phyloP scores from a whole-genome alignment of 2,888 invertebrate genomes.

The Thecocarcelia acutangulata region DNA sequence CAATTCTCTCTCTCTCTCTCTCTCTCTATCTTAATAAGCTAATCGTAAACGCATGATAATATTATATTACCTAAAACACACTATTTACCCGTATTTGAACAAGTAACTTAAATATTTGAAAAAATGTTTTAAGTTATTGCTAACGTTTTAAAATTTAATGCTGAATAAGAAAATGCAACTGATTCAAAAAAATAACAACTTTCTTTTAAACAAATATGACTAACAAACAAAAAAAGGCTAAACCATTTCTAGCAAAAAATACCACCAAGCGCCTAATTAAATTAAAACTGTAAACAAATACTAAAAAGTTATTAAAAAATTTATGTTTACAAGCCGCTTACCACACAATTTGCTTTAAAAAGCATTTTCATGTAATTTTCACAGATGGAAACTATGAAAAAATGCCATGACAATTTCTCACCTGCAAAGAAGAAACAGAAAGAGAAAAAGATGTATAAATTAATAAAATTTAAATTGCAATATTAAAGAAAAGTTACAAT shows the following conservation, averaged over 20 bases:
- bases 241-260: neutral
- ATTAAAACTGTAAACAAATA: neutral
- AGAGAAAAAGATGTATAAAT: constrained; percentile 20
- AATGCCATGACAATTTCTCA: constrained; percentile 46
- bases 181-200: neutral
- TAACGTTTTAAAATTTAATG: too few relatives aligned
- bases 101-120: too few relatives aligned
- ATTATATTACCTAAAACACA: too few relatives aligned
- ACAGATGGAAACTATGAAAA: constrained; percentile 1
- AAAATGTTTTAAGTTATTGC: too few relatives aligned
- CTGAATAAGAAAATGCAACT: neutral
- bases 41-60: too few relatives aligned
- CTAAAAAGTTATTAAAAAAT: constrained; percentile 15
- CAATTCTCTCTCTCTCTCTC: too few relatives aligned
- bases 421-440: constrained; percentile 59
- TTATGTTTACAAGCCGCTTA: constrained; percentile 22
- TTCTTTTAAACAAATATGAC: constrained; percentile 3
- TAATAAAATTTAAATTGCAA: constrained; percentile 24
- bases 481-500: constrained; percentile 16
- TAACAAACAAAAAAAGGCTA: neutral
- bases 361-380: constrained; percentile 55
- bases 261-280: neutral
- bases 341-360: constrained; percentile 28
- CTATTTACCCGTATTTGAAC: too few relatives aligned
- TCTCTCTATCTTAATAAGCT: too few relatives aligned